phyloP scores from a whole-genome alignment of 2,888 invertebrate species.

The Deroplatys truncata region DNA sequence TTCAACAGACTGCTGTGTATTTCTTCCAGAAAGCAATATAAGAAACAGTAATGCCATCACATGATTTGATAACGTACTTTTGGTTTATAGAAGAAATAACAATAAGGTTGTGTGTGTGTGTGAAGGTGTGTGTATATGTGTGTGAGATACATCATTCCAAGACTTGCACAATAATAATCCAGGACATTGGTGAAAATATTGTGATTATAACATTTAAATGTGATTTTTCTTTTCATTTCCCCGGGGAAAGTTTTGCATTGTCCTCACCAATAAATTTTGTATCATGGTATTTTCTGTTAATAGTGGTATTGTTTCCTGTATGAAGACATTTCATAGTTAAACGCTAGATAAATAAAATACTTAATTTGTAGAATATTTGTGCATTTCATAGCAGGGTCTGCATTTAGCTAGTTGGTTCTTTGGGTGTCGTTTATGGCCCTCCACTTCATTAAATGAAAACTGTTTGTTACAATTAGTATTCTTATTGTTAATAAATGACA shows the following conservation, averaged over 20 bases:
- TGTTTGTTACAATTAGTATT: too few relatives aligned
- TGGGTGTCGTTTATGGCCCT: too few relatives aligned
- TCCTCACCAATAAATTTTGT: neutral
- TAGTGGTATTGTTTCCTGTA: neutral
- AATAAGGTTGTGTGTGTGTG: neutral
- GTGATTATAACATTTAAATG: neutral
- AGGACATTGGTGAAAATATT: neutral
- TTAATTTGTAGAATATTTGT: neutral
- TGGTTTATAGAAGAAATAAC: slow-evolving; percentile 2
- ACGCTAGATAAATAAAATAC: neutral
- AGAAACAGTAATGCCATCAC: neutral
- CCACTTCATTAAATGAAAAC: too few relatives aligned
- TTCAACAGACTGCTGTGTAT: neutral
- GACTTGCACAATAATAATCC: neutral
- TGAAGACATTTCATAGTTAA: neutral
- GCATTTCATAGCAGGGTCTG: too few relatives aligned
- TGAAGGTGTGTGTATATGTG: neutral
- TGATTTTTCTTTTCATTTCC: neutral
- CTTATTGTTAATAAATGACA: too few relatives aligned
- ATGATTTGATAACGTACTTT: neutral
- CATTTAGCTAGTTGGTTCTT: too few relatives aligned
- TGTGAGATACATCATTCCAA: neutral
- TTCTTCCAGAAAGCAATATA: slow-evolving; percentile 17
- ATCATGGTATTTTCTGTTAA: neutral
- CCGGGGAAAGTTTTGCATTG: neutral